These are phyloP conservation scores for Diplodus sargus DNA, from an alignment of 2,797 vertebrate species.

Conservation along the genomic window DNA sequence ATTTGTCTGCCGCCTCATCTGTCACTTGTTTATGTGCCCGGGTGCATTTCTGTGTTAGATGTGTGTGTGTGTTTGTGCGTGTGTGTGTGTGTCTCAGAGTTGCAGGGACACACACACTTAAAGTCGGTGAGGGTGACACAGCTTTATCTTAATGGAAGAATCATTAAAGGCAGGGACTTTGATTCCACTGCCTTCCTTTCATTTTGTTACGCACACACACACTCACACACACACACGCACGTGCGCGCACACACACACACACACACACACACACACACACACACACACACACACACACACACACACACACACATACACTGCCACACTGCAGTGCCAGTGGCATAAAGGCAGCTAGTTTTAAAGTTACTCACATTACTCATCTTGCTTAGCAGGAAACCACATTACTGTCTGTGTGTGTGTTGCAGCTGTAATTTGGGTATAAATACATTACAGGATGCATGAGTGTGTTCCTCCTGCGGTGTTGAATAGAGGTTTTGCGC, in stretches of 20 bases:
- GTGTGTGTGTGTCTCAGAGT: neutral
- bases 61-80: too few species aligned
- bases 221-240: neutral
- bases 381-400: constrained; percentile 36
- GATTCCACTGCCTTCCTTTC: constrained; percentile 41
- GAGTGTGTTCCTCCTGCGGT: constrained; percentile 4
- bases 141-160: constrained; percentile 29
- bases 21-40: neutral
- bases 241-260: neutral
- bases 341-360: constrained; percentile 42
- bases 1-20: constrained; percentile 16
- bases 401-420: constrained; percentile 52
- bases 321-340: neutral
- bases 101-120: neutral
- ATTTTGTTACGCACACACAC: constrained; percentile 19
- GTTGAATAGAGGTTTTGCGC: constrained; percentile 16
- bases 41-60: too few species aligned
- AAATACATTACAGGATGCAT: constrained; percentile 33
- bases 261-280: constrained; percentile 1
- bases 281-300: neutral
- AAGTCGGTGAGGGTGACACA: neutral
- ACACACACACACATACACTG: constrained; percentile 1
- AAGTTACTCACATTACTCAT: constrained; percentile 46
- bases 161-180: constrained; percentile 35
- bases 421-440: constrained; percentile 12